phyloP scores from a whole-genome alignment of 2,113 vertebrate genomes.

The Carassius gibelio region DNA sequence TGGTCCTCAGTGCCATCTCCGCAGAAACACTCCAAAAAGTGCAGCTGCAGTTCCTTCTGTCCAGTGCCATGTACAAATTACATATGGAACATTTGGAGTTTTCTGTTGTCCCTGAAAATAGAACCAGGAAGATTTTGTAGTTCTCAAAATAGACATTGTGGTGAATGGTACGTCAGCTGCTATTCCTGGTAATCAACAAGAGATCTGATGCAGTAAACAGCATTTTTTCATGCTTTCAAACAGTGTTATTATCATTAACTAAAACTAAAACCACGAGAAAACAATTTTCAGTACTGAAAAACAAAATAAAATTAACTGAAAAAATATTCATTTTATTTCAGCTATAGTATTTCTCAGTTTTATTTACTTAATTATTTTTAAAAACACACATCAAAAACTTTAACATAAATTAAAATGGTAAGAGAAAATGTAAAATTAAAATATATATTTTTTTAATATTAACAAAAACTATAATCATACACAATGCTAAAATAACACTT shows the following conservation, averaged over 20 bases:
- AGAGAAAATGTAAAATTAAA: neutral
- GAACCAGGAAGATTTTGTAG: neutral
- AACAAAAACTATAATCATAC: neutral
- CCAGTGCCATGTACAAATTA: constrained; percentile 48
- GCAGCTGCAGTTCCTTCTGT: constrained; percentile 31
- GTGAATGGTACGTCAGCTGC: neutral
- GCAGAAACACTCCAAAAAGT: constrained; percentile 57
- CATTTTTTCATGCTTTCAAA: neutral
- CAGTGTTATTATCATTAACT: neutral
- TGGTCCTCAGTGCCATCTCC: constrained; percentile 60
- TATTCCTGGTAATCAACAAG: constrained; percentile 3
- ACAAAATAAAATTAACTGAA: neutral
- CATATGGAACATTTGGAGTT: constrained; percentile 28
- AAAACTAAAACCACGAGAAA: neutral
- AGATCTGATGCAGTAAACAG: neutral
- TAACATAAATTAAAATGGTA: neutral
- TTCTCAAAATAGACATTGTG: neutral
- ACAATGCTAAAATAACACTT: neutral
- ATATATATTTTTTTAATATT: neutral
- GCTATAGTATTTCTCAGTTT: neutral
- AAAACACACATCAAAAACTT: neutral
- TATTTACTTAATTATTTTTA: neutral
- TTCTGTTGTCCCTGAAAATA: neutral
- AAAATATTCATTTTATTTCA: neutral
- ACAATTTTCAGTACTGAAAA: neutral